A percentile compares a stretch with the other conserved stretches of the same genome.
phyloP scores from a whole-genome alignment of 2,888 invertebrate species.

The Synanthedon andrenaeformis region DNA sequence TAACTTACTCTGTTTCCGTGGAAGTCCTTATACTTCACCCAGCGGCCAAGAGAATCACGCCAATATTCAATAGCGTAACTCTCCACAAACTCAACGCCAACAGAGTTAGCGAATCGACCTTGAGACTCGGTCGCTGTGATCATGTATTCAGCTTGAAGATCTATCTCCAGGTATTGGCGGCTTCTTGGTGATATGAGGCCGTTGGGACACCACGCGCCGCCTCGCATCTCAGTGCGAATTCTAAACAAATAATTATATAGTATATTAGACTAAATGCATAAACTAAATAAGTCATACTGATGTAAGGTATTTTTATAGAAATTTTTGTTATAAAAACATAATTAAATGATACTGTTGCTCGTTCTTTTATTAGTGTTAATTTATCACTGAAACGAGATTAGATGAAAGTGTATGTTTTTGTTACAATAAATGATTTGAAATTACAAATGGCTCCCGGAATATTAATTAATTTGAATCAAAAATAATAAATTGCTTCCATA shows the following conservation, averaged over 20 bases:
- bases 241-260: slow-evolving; percentile 51
- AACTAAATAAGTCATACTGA: background rate
- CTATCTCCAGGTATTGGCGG: slow-evolving; percentile 86
- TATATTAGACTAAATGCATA: background rate
- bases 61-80: slow-evolving; percentile 87
- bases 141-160: slow-evolving; percentile 79
- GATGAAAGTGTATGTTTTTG: too few species aligned
- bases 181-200: slow-evolving; percentile 80
- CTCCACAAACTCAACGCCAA: slow-evolving; percentile 90
- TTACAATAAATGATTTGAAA: too few species aligned
- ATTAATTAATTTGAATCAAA: too few species aligned
- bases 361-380: too few species aligned
- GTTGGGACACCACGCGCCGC: slow-evolving; percentile 94
- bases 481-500: too few species aligned
- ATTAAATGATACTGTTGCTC: too few species aligned
- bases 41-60: slow-evolving; percentile 75
- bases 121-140: slow-evolving; percentile 90
- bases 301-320: background rate
- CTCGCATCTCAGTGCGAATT: slow-evolving; percentile 85
- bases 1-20: slow-evolving; percentile 78
- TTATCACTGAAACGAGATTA: too few species aligned
- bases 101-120: slow-evolving; percentile 91
- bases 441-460: too few species aligned
- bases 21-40: slow-evolving; percentile 84
- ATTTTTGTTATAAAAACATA: too few species aligned